A percentile compares a stretch with the other conserved stretches of the same genome.
These are phyloP conservation scores for Baccha elongata DNA, from an alignment of 2,888 invertebrate species.

Conservation along the genomic window DNA sequence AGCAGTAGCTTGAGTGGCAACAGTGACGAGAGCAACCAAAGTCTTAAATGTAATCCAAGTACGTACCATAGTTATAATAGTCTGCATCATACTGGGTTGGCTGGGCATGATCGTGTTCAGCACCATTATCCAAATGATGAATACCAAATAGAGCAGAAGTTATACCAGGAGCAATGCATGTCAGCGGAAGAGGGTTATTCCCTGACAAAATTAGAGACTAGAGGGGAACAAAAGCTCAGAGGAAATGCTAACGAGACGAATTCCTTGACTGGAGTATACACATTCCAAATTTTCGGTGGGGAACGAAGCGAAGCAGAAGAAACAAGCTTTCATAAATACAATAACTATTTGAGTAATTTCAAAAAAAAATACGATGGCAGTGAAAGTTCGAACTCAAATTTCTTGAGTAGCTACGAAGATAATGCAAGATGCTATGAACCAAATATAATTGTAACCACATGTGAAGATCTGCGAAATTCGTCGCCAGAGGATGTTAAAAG, in stretches of 20 bases:
- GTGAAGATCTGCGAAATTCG: background rate
- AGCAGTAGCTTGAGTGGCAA: conserved; percentile 35
- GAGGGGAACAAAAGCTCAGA: conserved; percentile 77
- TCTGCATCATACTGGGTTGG: conserved; percentile 70
- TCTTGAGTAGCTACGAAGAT: conserved; percentile 45
- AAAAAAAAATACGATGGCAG: conserved; percentile 18
- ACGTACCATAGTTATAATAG: conserved; percentile 70
- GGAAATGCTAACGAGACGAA: conserved; percentile 24
- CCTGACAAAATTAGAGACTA: conserved; percentile 81
- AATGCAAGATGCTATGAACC: conserved; percentile 46
- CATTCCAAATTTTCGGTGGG: conserved; percentile 75
- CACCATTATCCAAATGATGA: conserved; percentile 74
- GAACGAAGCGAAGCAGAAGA: conserved; percentile 4
- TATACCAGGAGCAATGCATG: conserved; percentile 80
- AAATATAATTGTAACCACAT: background rate
- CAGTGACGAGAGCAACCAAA: conserved; percentile 32
- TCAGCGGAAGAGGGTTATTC: conserved; percentile 80
- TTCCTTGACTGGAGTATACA: conserved; percentile 62
- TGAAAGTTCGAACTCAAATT: conserved; percentile 56
- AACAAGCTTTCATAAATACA: conserved; percentile 36
- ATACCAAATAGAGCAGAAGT: conserved; percentile 79
- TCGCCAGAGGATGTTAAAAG: background rate
- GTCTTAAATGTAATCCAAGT: conserved; percentile 31
- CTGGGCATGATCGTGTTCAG: conserved; percentile 74
- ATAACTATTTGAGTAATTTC: conserved; percentile 49